phyloP scores from a whole-genome alignment of 2,888 invertebrate genomes.

The Morpho deidamia region DNA sequence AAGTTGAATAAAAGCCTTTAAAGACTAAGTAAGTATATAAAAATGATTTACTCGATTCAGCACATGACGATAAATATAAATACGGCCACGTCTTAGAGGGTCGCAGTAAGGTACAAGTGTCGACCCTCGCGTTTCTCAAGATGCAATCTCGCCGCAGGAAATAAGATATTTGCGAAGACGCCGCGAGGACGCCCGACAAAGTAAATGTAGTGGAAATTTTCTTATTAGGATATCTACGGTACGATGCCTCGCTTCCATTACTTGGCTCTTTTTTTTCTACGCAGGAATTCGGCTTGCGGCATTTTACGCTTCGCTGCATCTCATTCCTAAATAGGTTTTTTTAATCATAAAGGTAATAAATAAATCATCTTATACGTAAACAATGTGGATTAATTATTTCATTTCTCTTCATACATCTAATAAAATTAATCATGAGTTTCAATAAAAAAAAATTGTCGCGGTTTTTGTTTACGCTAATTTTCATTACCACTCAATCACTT shows the following conservation, averaged over 20 bases:
- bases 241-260: conserved; percentile 70
- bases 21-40: too few relatives aligned
- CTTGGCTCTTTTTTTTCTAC: conserved; percentile 57
- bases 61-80: conserved; percentile 28
- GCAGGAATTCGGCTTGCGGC: conserved; percentile 61
- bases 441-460: too few relatives aligned
- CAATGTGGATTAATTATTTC: too few relatives aligned
- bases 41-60: conserved; percentile 3
- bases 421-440: too few relatives aligned
- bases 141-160: conserved; percentile 79
- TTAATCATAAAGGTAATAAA: too few relatives aligned
- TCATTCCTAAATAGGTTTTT: conserved; percentile 25
- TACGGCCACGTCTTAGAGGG: conserved; percentile 35
- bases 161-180: conserved; percentile 80
- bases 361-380: too few relatives aligned
- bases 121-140: conserved; percentile 77
- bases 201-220: conserved; percentile 80
- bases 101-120: conserved; percentile 64
- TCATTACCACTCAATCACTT: too few relatives aligned
- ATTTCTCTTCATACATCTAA: too few relatives aligned
- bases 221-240: conserved; percentile 78
- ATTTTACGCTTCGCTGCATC: conserved; percentile 49
- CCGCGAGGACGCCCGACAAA: conserved; percentile 74
- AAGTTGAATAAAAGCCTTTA: too few relatives aligned
- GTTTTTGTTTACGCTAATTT: too few relatives aligned